Evolutionary conservation across 1,140 invertebrate genomes (phyloP), one percentile per base, ranked within the genome.

Genomic region (Dendroctonus ponderosae): DNA sequence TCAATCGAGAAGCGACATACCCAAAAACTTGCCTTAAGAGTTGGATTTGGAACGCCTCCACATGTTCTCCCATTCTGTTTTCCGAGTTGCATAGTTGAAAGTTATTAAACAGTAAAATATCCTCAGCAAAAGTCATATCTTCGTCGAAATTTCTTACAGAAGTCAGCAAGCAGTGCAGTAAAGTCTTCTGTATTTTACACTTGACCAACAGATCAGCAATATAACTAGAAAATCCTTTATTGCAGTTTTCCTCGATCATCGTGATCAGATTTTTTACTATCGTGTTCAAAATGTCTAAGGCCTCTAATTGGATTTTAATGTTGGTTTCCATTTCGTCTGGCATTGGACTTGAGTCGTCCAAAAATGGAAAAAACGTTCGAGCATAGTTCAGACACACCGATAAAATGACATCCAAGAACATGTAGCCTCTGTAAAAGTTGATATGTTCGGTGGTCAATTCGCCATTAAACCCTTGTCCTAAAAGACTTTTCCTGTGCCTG

Each of bases 181-280:
- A 81, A n/a, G 92, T 89, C 77, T 94, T 94, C 79, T 96, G 93
- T 37, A 96, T 84, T 80, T 94, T 94, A 75, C 91, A 92, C 65
- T 91, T 87, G 0, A 85, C 83, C 67, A 96, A 79, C 63, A 95
- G 79, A 79, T 94, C 91, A 56, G 87, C 87, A 41, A 96, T 88
- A 77, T 93, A 96, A 64, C 86, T 89, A 26, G 90, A 87, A 74
- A 95, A 89, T 39, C 89, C 91, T 72, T 87, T 87, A 50, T 62
- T 62, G 0, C 87, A 89, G 76, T 89, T 92, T 70, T 92, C 91
- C 61, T 87, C 86, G n/a, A 93, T 90, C 38, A 95, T 87, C n/a
- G 84, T 83, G 41, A 90, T 87, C 5, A 95, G 76, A 74, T 94
- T 91, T 3, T 86, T 86, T 71, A 92, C 85, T 66, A 94, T 85